Percentiles rank a stretch among this genome's conserved stretches.
Evolutionary conservation across 2,113 vertebrate species (phyloP).

Genomic region (Pantherophis guttatus): DNA sequence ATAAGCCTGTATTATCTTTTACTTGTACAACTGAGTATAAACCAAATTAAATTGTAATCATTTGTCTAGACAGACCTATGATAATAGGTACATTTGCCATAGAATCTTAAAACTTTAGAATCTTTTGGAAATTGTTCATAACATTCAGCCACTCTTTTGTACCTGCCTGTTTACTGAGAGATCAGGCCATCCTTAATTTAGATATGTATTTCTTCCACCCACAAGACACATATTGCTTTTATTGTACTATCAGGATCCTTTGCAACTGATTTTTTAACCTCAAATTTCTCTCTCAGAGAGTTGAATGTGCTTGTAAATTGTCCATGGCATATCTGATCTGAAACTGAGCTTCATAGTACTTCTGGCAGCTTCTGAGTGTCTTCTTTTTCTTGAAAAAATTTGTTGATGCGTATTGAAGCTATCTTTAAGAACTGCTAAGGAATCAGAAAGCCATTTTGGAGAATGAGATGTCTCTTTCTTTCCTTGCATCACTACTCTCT

Average conservation of each 20-base stretch:
- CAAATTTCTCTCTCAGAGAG: neutral
- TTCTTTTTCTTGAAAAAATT: neutral
- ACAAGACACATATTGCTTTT: neutral
- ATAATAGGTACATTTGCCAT: neutral
- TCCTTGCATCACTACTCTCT: no score
- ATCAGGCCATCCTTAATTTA: neutral
- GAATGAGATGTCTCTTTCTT: neutral
- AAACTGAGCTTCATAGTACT: neutral
- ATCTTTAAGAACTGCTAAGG: neutral
- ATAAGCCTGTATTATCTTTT: neutral
- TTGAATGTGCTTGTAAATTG: no score
- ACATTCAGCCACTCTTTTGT: neutral
- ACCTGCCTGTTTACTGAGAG: neutral
- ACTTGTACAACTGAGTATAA: neutral
- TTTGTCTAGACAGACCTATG: conserved; percentile 8
- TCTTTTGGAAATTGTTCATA: neutral
- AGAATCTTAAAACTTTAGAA: neutral
- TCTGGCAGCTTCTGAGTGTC: neutral
- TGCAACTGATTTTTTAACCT: neutral
- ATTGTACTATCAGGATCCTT: neutral
- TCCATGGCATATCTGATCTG: neutral
- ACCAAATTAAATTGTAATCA: neutral
- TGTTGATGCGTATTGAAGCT: neutral
- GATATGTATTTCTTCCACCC: neutral
- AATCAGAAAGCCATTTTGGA: neutral